Percentiles rank a stretch among this genome's conserved stretches.
Evolutionary conservation across 92 coral and sea anemone species (phyloP).

Genomic region (Phenganax subtilis): DNA sequence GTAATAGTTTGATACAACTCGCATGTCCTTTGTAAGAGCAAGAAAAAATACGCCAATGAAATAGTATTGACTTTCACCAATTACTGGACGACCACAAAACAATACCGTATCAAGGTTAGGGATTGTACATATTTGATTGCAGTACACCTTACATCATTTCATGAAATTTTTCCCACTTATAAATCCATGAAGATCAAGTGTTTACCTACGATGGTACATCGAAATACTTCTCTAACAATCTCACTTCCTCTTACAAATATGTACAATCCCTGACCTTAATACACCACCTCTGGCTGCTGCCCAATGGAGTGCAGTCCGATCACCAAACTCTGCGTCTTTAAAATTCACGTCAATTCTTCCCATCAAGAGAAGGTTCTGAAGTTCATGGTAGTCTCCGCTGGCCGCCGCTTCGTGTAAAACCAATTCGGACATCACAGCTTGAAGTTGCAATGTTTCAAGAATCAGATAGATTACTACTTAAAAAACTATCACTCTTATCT

Average conservation of each 20-base stretch:
- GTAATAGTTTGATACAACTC: constrained; percentile 78
- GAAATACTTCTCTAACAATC: no score
- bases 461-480: no score
- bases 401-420: constrained; percentile 94
- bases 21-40: constrained; percentile 62
- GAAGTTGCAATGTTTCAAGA: not conserved
- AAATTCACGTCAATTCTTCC: constrained; percentile 79
- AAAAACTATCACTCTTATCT: no score
- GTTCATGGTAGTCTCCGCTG: constrained; percentile 78
- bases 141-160: not conserved
- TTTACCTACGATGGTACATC: no score
- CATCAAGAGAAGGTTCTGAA: constrained; percentile 82
- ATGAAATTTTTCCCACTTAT: not conserved
- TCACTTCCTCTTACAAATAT: no score
- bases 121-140: no score
- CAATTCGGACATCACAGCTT: constrained; percentile 68
- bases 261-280: not conserved
- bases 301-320: constrained; percentile 91
- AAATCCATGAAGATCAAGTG: no score
- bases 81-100: no score
- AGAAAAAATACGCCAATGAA: not conserved
- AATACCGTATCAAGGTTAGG: no score
- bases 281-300: constrained; percentile 75
- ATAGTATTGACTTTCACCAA: no score
- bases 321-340: constrained; percentile 84